Evolutionary conservation across 2,797 vertebrate genomes (phyloP), one percentile per base, ranked within the genome.

Genomic region (Micrastur ruficollis): DNA sequence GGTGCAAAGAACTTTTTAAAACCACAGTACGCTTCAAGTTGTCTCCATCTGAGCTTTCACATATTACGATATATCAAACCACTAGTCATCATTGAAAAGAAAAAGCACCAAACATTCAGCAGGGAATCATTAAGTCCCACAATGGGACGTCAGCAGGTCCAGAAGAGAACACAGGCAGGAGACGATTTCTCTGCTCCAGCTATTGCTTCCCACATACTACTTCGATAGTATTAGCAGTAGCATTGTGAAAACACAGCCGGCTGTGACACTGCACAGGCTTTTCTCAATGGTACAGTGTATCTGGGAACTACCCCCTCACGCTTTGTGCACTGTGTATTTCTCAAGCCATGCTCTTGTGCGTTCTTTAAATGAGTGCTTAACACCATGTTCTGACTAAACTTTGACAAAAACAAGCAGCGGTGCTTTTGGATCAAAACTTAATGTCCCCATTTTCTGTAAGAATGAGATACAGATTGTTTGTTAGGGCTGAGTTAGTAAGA

Each of bases 191-290:
- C n/a, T 82, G 93, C 93, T 87, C 61, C 83, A 85, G 59, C 81
- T 84, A 38, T n/a, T 67, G 90, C 89, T 94, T 87, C 86, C 81
- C 94, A 74, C 72, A 25, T 47, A 38, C 46, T 78, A 5, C 81
- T 91, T 40, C 27, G 90, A 72, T 65, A 71, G 86, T 18, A 46
- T 79, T 70, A 84, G 85, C 86, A 67, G 86, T 16, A 85, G 86
- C 81, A 92, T 95, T 97, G 90, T 97, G 92, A 27, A 95, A 96
- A 47, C 93, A 97, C 96, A 97, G 92, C 81, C 72, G 0, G 22
- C 84, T 97, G 97, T 96, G 94, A 96, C 96, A 72, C 53, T 67
- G 79, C 72, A 59, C 12, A 93, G 90, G 58, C 89, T 90, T 46
- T 46, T 81, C 92, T 97, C 72, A 83, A 81, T 75, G 65, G 66